phyloP scores from a whole-genome alignment of 37 sponge, comb jelly and placozoan species.

The Aphrocallistes beatrix region DNA sequence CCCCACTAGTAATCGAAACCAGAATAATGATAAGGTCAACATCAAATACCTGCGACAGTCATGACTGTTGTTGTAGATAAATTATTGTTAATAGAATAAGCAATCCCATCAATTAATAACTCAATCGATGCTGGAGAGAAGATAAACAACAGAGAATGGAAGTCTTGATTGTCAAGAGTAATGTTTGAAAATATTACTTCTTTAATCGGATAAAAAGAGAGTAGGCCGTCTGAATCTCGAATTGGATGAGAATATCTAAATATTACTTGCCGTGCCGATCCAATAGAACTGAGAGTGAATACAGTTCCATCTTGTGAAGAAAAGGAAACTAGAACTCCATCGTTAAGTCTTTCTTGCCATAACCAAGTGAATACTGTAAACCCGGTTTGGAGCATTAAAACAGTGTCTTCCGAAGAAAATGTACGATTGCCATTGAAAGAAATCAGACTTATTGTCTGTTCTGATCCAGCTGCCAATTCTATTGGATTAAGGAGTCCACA shows the following conservation, averaged over 20 bases:
- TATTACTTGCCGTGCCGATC: background rate
- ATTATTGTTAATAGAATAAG: background rate
- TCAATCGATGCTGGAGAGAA: background rate
- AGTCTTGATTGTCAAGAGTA: background rate
- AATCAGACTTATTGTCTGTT: background rate
- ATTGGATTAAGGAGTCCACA: background rate
- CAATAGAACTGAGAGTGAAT: background rate
- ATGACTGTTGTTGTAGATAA: background rate
- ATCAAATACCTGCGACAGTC: background rate
- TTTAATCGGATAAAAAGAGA: background rate
- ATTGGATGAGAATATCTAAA: background rate
- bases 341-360: background rate
- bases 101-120: background rate
- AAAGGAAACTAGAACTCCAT: background rate
- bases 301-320: background rate
- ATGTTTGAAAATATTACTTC: background rate
- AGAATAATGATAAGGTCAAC: background rate
- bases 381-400: background rate
- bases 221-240: background rate
- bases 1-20: background rate
- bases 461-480: background rate
- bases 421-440: background rate
- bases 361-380: background rate
- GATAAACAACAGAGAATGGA: background rate
- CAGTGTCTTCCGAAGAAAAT: background rate